A percentile compares a stretch with the other conserved stretches of the same genome.
Evolutionary conservation across 2,888 invertebrate genomes (phyloP).

Genomic region (Mesorhabditis sp.): DNA sequence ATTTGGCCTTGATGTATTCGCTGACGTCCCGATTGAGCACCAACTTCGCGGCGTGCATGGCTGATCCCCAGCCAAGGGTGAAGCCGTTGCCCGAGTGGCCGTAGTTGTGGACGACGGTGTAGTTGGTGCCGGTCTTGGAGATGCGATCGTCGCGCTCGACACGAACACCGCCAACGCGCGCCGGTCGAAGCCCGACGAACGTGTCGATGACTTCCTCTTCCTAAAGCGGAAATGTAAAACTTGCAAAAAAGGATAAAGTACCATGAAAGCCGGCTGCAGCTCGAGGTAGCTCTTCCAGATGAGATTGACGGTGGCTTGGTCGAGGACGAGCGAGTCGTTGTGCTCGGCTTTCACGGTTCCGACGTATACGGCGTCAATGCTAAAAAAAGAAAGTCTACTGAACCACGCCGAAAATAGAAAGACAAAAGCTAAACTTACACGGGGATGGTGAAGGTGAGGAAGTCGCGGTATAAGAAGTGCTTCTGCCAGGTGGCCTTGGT

Average conservation of each 20-base stretch:
- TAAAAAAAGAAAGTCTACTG: slow-evolving; percentile 13
- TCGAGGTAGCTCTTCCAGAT: slow-evolving; percentile 24
- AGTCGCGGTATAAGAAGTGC: slow-evolving; percentile 70
- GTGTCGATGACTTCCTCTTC: slow-evolving; percentile 21
- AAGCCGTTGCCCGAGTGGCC: slow-evolving; percentile 54
- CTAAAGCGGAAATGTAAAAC: slow-evolving; percentile 10
- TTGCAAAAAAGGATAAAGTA: slow-evolving; percentile 7
- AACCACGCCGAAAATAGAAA: background rate
- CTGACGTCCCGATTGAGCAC: slow-evolving; percentile 61
- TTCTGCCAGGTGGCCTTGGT: slow-evolving; percentile 81
- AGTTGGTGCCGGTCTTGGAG: slow-evolving; percentile 18
- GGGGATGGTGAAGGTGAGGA: slow-evolving; percentile 38
- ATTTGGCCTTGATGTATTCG: background rate
- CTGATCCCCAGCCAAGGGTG: slow-evolving; percentile 51
- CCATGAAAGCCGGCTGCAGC: slow-evolving; percentile 33
- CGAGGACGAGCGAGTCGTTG: slow-evolving; percentile 17
- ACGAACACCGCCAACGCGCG: slow-evolving; percentile 26
- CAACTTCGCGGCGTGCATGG: slow-evolving; percentile 32
- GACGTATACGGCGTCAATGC: slow-evolving; percentile 30
- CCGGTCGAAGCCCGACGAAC: slow-evolving; percentile 30
- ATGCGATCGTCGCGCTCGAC: slow-evolving; percentile 26
- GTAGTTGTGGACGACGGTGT: slow-evolving; percentile 42
- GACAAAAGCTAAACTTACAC: slow-evolving; percentile 17
- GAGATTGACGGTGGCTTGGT: slow-evolving; percentile 22
- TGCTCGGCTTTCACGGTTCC: slow-evolving; percentile 33